Conservation (phyloP, 2,888 invertebrate species). For the Meiosimyza platycephala region DNA sequence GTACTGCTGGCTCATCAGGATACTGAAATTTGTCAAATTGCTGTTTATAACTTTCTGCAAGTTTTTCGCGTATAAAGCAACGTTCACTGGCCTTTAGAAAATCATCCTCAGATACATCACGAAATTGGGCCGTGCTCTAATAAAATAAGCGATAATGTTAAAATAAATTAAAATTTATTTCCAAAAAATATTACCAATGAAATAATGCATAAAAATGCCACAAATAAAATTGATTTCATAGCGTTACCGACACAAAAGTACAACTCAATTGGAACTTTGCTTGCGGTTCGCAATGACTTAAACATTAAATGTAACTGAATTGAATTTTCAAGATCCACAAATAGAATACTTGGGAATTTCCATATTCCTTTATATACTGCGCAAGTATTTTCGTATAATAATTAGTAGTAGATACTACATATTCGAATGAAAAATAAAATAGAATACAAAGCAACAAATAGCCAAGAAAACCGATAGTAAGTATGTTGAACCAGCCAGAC, state of each 20-base stretch:
- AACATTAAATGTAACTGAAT: too few species aligned
- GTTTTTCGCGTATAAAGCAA: conserved; percentile 34
- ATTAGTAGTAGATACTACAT: too few species aligned
- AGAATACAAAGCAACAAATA: conserved; percentile 14
- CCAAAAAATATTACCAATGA: conserved; percentile 11
- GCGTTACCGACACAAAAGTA: conserved; percentile 5
- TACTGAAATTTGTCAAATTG: conserved; percentile 45
- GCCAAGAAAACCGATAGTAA: too few species aligned
- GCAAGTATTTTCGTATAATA: too few species aligned
- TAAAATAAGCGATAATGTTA: neutral
- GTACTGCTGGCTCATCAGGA: conserved; percentile 46
- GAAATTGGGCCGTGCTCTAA: conserved; percentile 36
- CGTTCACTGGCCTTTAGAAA: conserved; percentile 42
- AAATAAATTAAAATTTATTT: too few species aligned
- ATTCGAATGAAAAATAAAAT: too few species aligned
- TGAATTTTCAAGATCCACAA: too few species aligned
- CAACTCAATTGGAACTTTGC: neutral
- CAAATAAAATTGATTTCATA: conserved; percentile 18
- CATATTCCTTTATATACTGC: too few species aligned
- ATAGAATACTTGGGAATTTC: too few species aligned
- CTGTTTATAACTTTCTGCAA: conserved; percentile 33
- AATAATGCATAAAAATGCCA: conserved; percentile 5
- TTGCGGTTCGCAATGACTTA: too few species aligned
- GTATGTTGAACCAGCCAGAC: neutral
- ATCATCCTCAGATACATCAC: conserved; percentile 40